Conservation (phyloP, 2,113 vertebrate species). For the Chrysochloris asiatica region DNA sequence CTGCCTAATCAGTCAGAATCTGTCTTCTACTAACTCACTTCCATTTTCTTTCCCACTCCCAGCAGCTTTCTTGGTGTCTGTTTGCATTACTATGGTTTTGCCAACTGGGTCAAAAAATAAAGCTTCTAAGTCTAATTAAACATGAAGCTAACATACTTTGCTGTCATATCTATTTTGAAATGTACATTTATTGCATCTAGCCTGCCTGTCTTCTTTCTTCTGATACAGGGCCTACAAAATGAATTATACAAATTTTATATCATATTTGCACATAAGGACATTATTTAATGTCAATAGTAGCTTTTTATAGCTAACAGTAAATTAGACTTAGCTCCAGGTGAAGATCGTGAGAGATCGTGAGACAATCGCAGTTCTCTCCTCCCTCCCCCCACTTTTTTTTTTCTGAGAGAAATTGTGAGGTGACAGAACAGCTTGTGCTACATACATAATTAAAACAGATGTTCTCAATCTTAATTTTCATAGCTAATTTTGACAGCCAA, state of each 20-base stretch:
- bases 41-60: not conserved
- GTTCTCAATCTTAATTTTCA: constrained; percentile 74
- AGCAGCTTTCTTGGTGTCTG: not conserved
- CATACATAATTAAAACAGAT: constrained; percentile 72
- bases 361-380: constrained; percentile 35
- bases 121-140: not conserved
- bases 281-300: constrained; percentile 20
- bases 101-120: not conserved
- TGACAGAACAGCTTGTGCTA: constrained; percentile 71
- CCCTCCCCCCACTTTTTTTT: not conserved
- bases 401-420: constrained; percentile 49
- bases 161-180: constrained; percentile 5
- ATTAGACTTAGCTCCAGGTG: constrained; percentile 3
- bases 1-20: not conserved
- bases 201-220: not conserved
- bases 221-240: not conserved
- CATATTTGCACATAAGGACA: not conserved
- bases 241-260: not conserved
- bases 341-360: not conserved
- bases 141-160: not conserved
- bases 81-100: not conserved
- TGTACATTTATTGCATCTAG: constrained; percentile 3
- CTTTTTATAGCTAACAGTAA: constrained; percentile 25
- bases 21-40: not conserved
- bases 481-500: constrained; percentile 70